phyloP scores from a whole-genome alignment of 2,888 invertebrate genomes.

The Cynaeus angustus region DNA sequence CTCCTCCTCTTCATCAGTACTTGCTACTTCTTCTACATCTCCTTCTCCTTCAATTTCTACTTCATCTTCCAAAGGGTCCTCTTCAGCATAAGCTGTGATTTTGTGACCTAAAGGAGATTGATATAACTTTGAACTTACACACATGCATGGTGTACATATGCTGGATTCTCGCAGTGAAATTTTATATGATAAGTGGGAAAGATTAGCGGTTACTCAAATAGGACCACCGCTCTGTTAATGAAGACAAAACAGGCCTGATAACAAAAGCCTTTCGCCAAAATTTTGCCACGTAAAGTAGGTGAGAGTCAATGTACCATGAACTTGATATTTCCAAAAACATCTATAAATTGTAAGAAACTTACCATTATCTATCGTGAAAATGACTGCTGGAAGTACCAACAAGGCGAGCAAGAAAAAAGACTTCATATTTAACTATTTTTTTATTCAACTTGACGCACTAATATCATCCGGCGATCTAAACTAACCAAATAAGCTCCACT shows the following conservation, averaged over 20 bases:
- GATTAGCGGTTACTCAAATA: no score
- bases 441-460: constrained; percentile 39
- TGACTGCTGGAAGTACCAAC: constrained; percentile 81
- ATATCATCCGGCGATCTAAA: constrained; percentile 45
- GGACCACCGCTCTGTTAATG: no score
- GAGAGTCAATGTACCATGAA: constrained; percentile 47
- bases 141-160: constrained; percentile 37
- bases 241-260: no score
- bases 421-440: constrained; percentile 75
- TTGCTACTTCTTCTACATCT: constrained; percentile 76
- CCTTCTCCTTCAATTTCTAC: constrained; percentile 80
- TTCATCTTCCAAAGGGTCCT: constrained; percentile 81
- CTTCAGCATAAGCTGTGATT: constrained; percentile 76
- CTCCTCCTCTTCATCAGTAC: constrained; percentile 77
- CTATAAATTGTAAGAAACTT: constrained; percentile 70
- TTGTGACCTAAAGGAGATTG: constrained; percentile 69
- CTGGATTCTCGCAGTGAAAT: background rate
- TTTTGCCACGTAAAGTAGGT: constrained; percentile 72
- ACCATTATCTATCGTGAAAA: constrained; percentile 83
- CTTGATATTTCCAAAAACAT: constrained; percentile 16
- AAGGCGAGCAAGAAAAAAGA: constrained; percentile 78
- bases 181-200: background rate
- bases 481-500: constrained; percentile 45
- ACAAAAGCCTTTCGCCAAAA: constrained; percentile 50
- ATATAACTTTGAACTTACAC: no score